These are phyloP conservation scores for Coptotermes formosanus DNA, from an alignment of 1,140 invertebrate species.

Conservation along the genomic window DNA sequence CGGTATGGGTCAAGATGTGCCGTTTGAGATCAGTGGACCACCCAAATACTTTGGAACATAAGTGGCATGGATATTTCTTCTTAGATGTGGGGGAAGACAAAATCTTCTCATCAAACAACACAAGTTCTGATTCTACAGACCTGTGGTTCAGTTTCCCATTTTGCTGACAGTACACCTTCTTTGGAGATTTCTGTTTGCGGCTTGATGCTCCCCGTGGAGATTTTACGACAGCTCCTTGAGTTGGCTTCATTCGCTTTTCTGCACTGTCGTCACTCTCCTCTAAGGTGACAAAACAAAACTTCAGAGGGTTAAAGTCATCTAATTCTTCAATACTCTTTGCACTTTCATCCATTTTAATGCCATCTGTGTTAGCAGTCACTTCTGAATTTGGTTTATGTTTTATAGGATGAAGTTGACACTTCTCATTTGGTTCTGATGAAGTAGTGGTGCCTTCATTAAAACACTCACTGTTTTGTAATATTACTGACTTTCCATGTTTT, in stretches of 20 bases:
- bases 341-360: not conserved
- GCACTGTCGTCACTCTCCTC: slow-evolving; percentile 37
- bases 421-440: not conserved
- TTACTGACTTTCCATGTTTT: slow-evolving; percentile 7
- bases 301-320: slow-evolving; percentile 42
- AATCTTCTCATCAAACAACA: not conserved
- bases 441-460: not conserved
- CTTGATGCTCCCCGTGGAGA: slow-evolving; percentile 26
- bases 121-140: not conserved
- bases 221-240: not conserved
- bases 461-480: slow-evolving; percentile 23
- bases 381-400: not conserved
- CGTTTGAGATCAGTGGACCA: slow-evolving; percentile 47
- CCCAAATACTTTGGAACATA: slow-evolving; percentile 44
- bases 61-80: slow-evolving; percentile 42
- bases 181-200: slow-evolving; percentile 37
- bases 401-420: not conserved
- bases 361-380: slow-evolving; percentile 12
- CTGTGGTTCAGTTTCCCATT: not conserved
- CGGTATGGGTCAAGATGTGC: slow-evolving; percentile 42
- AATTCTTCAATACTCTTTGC: not conserved
- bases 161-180: slow-evolving; percentile 33
- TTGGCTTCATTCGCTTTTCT: not conserved
- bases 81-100: slow-evolving; percentile 22
- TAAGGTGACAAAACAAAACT: slow-evolving; percentile 41